These are phyloP conservation scores for Kobus ellipsiprymnus DNA, from an alignment of 2,113 vertebrate genomes.

Conservation along the genomic window DNA sequence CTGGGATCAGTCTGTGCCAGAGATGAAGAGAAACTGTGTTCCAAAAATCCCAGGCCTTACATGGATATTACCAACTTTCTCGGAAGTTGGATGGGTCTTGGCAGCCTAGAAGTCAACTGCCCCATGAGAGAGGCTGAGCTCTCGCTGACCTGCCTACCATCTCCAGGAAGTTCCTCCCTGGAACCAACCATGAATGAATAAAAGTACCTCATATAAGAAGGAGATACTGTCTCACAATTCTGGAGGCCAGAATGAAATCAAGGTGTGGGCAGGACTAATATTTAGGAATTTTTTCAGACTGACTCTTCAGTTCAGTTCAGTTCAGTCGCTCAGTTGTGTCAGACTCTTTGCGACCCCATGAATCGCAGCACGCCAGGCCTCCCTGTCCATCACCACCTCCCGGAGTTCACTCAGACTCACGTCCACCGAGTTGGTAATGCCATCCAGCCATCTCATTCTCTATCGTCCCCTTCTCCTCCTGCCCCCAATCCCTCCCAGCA, in stretches of 20 bases:
- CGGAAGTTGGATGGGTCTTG: neutral
- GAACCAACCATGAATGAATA: constrained; percentile 4
- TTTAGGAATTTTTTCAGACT: neutral
- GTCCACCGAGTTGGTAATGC: too few relatives aligned
- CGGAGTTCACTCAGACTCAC: too few relatives aligned
- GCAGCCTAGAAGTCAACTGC: neutral
- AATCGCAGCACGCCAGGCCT: too few relatives aligned
- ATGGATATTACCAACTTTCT: neutral
- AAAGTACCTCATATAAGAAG: neutral
- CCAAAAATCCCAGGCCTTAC: neutral
- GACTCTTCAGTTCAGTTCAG: neutral
- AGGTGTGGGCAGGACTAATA: neutral
- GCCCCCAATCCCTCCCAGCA: too few relatives aligned
- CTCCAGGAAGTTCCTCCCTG: constrained; percentile 39
- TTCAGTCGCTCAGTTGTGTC: too few relatives aligned
- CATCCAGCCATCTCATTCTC: too few relatives aligned
- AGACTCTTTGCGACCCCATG: too few relatives aligned
- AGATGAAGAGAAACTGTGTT: neutral
- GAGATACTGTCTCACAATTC: neutral
- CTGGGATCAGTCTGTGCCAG: neutral
- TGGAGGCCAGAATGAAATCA: neutral
- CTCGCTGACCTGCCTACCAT: neutral
- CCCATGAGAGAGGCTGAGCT: neutral
- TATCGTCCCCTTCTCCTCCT: too few relatives aligned
- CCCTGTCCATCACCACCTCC: too few relatives aligned